A percentile compares a stretch with the other conserved stretches of the same genome.
These are phyloP conservation scores for Coturnix japonica DNA, from an alignment of 2,113 vertebrate species.

Conservation along the genomic window DNA sequence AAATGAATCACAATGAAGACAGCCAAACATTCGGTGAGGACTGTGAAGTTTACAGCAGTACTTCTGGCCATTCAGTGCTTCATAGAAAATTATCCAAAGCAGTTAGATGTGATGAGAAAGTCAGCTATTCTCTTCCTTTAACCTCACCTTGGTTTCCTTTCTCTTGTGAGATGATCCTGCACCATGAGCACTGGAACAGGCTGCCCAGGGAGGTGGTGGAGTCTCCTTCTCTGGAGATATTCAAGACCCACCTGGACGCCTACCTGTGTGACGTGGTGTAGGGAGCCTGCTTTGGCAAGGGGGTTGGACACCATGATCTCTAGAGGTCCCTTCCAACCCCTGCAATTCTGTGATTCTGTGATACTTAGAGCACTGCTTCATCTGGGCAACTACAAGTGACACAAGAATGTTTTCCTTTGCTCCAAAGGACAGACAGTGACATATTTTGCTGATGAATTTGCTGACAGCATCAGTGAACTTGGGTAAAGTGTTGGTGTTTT, in stretches of 20 bases:
- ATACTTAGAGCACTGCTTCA: neutral
- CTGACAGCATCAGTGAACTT: neutral
- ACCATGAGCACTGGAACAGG: no score
- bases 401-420: neutral
- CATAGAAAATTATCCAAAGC: neutral
- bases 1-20: slow-evolving; percentile 25
- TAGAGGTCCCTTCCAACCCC: no score
- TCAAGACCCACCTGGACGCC: no score
- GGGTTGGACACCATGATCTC: no score
- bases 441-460: neutral
- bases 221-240: no score
- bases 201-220: no score
- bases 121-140: neutral
- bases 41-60: neutral
- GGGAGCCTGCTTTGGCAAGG: no score
- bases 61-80: neutral
- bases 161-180: neutral
- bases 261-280: no score
- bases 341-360: no score
- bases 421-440: neutral
- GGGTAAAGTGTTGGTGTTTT: neutral
- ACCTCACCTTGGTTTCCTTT: neutral
- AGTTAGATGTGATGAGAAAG: neutral
- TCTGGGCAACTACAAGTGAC: neutral
- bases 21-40: slow-evolving; percentile 4